Conservation (phyloP, 2,888 invertebrate genomes). For the Cephonodes hylas region DNA sequence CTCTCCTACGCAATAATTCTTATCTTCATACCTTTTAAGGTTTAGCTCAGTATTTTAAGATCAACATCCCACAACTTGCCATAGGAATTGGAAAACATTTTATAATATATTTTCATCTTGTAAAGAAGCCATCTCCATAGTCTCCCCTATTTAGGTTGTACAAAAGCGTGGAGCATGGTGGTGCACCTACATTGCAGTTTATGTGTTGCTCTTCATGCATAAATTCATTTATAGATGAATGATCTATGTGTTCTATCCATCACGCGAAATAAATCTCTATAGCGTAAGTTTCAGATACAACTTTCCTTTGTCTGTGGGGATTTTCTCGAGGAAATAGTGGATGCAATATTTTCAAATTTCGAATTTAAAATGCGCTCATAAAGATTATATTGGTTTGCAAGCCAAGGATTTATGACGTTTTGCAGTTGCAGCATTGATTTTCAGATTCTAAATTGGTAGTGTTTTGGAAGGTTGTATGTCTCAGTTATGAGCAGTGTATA, state of each 20-base stretch:
- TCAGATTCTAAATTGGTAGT: constrained; percentile 54
- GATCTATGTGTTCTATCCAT: constrained; percentile 36
- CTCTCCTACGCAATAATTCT: too few species aligned
- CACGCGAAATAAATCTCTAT: constrained; percentile 54
- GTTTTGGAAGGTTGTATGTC: constrained; percentile 35
- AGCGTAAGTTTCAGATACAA: constrained; percentile 33
- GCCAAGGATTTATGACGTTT: constrained; percentile 36
- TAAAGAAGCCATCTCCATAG: constrained; percentile 46
- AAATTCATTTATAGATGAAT: constrained; percentile 54
- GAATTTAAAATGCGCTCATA: constrained; percentile 26
- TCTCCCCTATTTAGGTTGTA: constrained; percentile 58
- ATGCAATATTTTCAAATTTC: constrained; percentile 26
- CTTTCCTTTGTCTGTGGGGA: constrained; percentile 40
- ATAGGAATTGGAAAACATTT: too few species aligned
- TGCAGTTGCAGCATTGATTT: constrained; percentile 45
- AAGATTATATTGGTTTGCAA: constrained; percentile 30
- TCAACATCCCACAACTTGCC: too few species aligned
- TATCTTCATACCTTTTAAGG: too few species aligned
- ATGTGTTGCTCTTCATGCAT: constrained; percentile 69
- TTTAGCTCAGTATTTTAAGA: too few species aligned
- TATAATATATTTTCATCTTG: too few species aligned
- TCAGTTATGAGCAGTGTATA: constrained; percentile 6
- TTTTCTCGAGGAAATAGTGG: constrained; percentile 30
- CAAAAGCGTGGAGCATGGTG: constrained; percentile 73
- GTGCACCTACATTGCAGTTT: constrained; percentile 71